Percentiles rank a stretch among this genome's conserved stretches.
Evolutionary conservation across 2,113 vertebrate species (phyloP).

Genomic region (Apaloderma vittatum): DNA sequence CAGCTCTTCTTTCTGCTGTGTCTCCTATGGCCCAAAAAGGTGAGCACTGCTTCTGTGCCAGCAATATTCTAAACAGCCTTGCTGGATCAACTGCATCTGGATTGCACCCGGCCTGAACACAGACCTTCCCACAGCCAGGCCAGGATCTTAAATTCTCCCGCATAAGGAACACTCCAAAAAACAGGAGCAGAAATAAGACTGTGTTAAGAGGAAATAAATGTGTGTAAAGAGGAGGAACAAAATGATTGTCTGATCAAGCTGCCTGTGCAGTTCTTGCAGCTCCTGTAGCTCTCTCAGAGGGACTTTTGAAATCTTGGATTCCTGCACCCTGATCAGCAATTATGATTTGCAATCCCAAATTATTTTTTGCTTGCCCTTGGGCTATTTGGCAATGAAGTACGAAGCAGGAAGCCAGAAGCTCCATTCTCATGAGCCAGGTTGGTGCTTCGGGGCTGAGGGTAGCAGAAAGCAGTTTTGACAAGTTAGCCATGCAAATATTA

Average conservation of each 20-base stretch:
- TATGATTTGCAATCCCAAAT: not conserved
- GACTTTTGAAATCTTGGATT: not conserved
- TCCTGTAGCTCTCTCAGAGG: not conserved
- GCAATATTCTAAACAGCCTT: not conserved
- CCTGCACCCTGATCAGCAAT: not conserved
- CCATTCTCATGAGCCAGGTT: constrained; percentile 38
- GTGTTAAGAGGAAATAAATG: not conserved
- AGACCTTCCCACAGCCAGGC: not conserved
- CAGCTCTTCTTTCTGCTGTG: not conserved
- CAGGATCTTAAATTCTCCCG: not conserved
- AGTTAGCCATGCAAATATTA: constrained; percentile 67
- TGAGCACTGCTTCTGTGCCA: not conserved
- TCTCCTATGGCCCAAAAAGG: not conserved
- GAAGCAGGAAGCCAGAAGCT: not conserved
- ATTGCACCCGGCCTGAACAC: not conserved
- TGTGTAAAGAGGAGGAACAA: not conserved
- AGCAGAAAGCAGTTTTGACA: constrained; percentile 59
- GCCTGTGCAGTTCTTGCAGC: not conserved
- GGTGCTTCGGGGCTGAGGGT: constrained; percentile 50
- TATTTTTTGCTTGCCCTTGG: not conserved
- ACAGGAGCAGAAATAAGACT: not conserved
- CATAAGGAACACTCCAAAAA: not conserved
- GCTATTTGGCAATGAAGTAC: not conserved
- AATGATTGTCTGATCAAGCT: not conserved
- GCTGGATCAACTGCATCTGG: not conserved